Base-by-base conservation (phyloP, 2,113 vertebrate species). In the Menidia beryllina region DNA sequence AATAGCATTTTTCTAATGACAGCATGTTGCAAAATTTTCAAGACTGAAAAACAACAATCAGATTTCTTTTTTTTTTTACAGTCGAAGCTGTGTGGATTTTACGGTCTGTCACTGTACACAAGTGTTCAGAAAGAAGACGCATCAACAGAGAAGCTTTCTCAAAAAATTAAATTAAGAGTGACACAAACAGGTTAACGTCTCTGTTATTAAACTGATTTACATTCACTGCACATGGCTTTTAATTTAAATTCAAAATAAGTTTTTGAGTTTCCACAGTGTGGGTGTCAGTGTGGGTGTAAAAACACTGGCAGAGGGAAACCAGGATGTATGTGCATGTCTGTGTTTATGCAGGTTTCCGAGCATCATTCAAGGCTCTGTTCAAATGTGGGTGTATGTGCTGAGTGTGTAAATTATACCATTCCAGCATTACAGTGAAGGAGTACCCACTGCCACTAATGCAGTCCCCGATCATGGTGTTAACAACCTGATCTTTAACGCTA, bases 381-480 rank as follows among this genome's bases (percentile, higher is more conserved):
- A 57, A 48, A 48, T 68, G 86, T 82, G 77, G 58, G 83, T 81
- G 84, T 81, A 45, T 68, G 76, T 81, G 75, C 79, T 79, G 69
- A 79, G 76, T 72, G 72, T 84, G 76, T 89, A 84, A 84, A 87
- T 89, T 87, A 87, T 88, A 85, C 75, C 70, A 60, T 86, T 75
- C 69, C 78, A 81, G 77, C 78, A 64, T 68, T 81, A 72, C 71
- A 86, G 84, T 84, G 66, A 87, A 88, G 82, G 63, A 88, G 82
- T 64, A 66, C 77, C 69, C 75, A 41, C 71, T 84, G 84, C 75
- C 77, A 77, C 88, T 92, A 89, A 92, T 92, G 91, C 82, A 91
- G 81, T 88, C 80, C 83, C 78, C 79, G 86, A 91, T 90, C 85
- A 83, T 63, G 9, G 72, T 85, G 88, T 92, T 90, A 90, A 91